Evolutionary conservation across 2,888 invertebrate species (phyloP).

Genomic region (Tipula lateralis): DNA sequence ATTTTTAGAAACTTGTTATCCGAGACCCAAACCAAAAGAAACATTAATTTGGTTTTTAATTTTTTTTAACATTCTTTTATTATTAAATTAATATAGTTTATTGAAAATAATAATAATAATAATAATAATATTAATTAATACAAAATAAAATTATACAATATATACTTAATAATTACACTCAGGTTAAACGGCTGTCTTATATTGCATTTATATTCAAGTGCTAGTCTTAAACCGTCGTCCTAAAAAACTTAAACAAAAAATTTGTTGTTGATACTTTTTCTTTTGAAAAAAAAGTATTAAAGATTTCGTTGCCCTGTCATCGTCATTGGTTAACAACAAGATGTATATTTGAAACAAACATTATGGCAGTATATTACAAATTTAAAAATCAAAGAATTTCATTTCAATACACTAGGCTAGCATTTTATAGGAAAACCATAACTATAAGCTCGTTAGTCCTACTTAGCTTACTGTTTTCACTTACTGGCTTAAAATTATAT

Average conservation of each 20-base stretch:
- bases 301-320: background rate
- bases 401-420: background rate
- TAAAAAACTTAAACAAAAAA: background rate
- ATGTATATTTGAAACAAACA: background rate
- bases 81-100: conserved; percentile 19
- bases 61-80: background rate
- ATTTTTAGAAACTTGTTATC: too few species aligned
- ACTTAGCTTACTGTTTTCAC: background rate
- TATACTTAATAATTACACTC: background rate
- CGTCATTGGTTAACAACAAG: background rate
- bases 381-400: background rate
- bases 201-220: background rate
- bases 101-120: background rate
- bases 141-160: background rate
- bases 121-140: conserved; percentile 11
- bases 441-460: background rate
- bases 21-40: too few species aligned
- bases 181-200: background rate
- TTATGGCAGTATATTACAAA: background rate
- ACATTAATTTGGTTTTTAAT: too few species aligned
- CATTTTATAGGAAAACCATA: background rate
- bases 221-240: background rate
- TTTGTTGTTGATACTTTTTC: background rate
- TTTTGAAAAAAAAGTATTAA: background rate
- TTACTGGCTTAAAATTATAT: conserved; percentile 7